Base-by-base conservation (phyloP, 2,888 invertebrate species). In the Folsomia manolachei region DNA sequence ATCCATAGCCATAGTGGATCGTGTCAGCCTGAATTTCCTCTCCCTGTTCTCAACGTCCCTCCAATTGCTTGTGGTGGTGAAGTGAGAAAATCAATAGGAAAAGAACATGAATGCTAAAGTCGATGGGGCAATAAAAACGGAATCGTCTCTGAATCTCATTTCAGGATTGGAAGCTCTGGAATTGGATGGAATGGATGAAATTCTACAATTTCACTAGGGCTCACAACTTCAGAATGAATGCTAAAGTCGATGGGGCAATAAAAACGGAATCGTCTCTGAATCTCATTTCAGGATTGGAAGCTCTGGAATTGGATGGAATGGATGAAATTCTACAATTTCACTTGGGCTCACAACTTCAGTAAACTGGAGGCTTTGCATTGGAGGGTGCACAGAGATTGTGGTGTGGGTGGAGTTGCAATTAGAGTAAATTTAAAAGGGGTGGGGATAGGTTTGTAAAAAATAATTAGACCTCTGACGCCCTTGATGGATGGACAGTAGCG, bases 111-210 rank as follows among this genome's bases (percentile, higher is more conserved):
- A 80, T 80, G 80, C 79, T 75, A 79, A 80, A 80, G 80, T 80
- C 79, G 80, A 80, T 79, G 80, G n/a, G 80, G 80, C 79, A 80
- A 80, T 80, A 80, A 80, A 80, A 80, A 78, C 76, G 76, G 78
- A 79, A 80, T 80, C 80, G 79, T 72, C 78, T 74, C 80, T 80
- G 80, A 80, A 80, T 80, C 80, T 80, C 80, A 80, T 80, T 80
- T 80, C 76, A 39, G n/a, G n/a, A n/a, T n/a, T n/a, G n/a, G n/a
- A n/a, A n/a, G n/a, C n/a, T n/a, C 39, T 39, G 39, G 39, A 39
- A 39, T 39, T 39, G 39, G 39, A 39, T 39, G 39, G 39, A 39
- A 4, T 39, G 39, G 39, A 4, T 39, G 39, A 39, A n/a, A 39
- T 39, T 39, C 39, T 39, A 39, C 39, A 39, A 39, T 39, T 14